Conservation (phyloP, 2,888 invertebrate genomes). For the Tupiocoris notatus region DNA sequence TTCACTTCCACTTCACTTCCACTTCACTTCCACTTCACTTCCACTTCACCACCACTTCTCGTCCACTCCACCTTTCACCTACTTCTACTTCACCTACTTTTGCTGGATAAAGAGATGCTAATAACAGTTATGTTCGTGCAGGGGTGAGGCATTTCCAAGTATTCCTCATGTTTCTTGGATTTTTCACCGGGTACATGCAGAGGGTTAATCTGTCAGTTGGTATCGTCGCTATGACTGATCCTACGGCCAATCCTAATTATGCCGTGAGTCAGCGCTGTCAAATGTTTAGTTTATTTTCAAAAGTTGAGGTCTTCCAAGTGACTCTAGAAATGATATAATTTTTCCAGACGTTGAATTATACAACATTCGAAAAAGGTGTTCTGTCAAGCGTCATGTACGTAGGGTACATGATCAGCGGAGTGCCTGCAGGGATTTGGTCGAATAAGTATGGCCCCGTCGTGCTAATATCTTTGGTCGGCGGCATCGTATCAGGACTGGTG, state of each 20-base stretch:
- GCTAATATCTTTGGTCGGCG: background rate
- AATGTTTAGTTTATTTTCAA: too few relatives aligned
- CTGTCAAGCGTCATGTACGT: background rate
- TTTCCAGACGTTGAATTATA: background rate
- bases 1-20: too few relatives aligned
- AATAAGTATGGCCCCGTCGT: background rate
- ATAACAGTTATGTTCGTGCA: too few relatives aligned
- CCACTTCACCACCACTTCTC: too few relatives aligned
- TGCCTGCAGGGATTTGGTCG: background rate
- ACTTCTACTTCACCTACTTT: too few relatives aligned
- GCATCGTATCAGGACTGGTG: background rate
- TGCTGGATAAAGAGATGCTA: too few relatives aligned
- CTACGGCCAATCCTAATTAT: background rate
- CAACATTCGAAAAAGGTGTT: background rate
- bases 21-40: too few relatives aligned
- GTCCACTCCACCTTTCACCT: too few relatives aligned
- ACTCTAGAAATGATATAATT: background rate
- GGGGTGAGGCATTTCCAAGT: background rate
- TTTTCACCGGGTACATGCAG: background rate
- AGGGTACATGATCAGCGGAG: background rate
- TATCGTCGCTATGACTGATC: constrained; percentile 6
- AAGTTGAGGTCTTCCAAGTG: too few relatives aligned
- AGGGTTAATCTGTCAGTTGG: background rate
- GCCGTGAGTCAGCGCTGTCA: constrained; percentile 6
- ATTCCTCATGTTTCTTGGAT: background rate